Base-by-base conservation (phyloP, 2,888 invertebrate genomes). In the Xestia xanthographa region DNA sequence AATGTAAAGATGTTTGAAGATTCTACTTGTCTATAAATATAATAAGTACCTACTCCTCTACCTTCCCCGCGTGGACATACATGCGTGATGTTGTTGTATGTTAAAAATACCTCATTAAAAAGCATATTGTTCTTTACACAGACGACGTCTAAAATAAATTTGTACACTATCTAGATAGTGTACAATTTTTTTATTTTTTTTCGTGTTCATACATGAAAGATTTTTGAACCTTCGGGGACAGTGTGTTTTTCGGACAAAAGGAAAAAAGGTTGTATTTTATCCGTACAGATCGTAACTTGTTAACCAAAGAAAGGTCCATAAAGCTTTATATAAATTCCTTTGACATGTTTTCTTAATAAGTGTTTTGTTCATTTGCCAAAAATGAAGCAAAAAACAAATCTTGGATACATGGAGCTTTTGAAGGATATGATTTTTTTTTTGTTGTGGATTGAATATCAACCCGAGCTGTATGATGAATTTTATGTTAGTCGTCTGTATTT, bases 261-360 rank as follows among this genome's bases (percentile, higher is more conserved):
- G 56, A 76, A 41, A 17, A 83, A 77, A 63, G 8, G n/a, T 50
- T 12, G 14, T 60, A 29, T 34, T 26, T 29, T 26, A 38, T 62
- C 60, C 8, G 0, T 6, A 41, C 41, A 38, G 5, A 38, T 50
- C 26, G 43, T 65, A 45, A 83, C 38, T 58, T 50, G 63, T 65
- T 65, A 67, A 63, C 17, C 34, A 68, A 60, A 62, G 17, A 58
- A 67, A 67, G 38, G 26, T 58, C 26, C 11, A 22, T 3, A 20
- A 48, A 67, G 58, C 20, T 62, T 48, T 29, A 34, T 50, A 58
- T 20, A 34, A 38, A 62, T 56, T 58, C 11, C 17, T 43, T 65
- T 41, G 38, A 71, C 20, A 38, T 34, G 5, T 53, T 22, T 53
- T 48, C 26, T 38, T 9, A 2, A 50, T 48, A 53, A 50, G 11